A percentile compares a stretch with the other conserved stretches of the same genome.
Evolutionary conservation across 2,797 vertebrate species (phyloP).

Genomic region (Stomatorhinus walkeri): DNA sequence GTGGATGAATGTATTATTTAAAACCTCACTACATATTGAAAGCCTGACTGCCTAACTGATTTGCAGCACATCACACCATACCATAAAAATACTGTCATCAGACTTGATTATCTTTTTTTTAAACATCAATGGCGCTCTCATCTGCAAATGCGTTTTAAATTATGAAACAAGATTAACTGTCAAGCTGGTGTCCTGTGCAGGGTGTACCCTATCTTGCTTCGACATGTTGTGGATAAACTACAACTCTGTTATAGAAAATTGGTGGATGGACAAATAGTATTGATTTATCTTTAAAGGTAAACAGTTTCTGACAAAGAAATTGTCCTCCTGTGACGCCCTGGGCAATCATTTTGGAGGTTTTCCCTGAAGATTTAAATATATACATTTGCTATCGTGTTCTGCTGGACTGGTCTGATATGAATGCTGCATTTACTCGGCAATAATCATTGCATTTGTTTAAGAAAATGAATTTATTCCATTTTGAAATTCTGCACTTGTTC

Average conservation of each 20-base stretch:
- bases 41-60: conserved; percentile 50
- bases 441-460: background rate
- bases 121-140: conserved; percentile 18
- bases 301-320: background rate
- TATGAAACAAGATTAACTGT: background rate
- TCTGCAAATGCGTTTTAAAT: background rate
- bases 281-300: conserved; percentile 6
- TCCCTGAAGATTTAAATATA: background rate
- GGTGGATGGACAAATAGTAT: background rate
- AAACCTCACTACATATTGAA: conserved; percentile 37
- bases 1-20: background rate
- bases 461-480: background rate
- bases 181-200: background rate
- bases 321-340: background rate
- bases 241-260: background rate
- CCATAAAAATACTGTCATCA: conserved; percentile 44
- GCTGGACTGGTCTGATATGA: background rate
- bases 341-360: background rate
- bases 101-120: conserved; percentile 54
- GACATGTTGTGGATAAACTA: background rate
- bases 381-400: background rate
- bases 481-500: background rate
- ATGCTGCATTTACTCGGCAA: background rate
- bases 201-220: background rate
- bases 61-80: conserved; percentile 53